Evolutionary conservation across 2,113 vertebrate genomes (phyloP).

Genomic region (Chlorodrepanis virens): DNA sequence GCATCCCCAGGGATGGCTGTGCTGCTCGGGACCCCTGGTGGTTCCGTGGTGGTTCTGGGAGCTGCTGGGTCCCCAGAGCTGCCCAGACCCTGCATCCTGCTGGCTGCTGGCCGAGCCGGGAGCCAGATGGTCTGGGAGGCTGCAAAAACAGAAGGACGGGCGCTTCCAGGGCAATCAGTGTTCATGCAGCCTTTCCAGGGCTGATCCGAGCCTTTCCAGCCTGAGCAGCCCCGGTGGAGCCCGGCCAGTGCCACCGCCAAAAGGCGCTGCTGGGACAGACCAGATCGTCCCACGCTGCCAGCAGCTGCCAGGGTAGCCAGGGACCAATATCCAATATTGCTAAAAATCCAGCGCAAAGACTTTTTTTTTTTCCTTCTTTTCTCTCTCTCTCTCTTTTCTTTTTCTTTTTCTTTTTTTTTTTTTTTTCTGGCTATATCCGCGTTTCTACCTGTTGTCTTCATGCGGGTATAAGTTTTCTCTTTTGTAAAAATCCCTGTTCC

Average conservation of each 20-base stretch:
- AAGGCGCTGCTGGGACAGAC: neutral
- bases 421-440: accelerated
- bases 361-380: too few species aligned
- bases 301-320: neutral
- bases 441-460: neutral
- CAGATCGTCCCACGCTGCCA: slow-evolving; percentile 21
- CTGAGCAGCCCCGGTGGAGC: neutral
- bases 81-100: neutral
- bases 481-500: neutral
- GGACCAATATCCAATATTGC: neutral
- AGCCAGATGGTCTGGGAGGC: slow-evolving; percentile 38
- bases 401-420: too few species aligned
- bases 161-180: slow-evolving; percentile 13
- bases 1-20: neutral
- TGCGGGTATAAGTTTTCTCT: neutral
- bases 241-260: neutral
- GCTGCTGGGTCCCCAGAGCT: neutral
- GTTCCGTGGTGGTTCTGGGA: neutral
- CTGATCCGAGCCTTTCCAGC: neutral
- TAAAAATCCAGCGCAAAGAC: neutral
- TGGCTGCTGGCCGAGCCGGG: neutral
- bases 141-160: neutral
- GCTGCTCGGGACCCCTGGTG: accelerated
- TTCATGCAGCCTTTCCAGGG: neutral
- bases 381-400: too few species aligned